Conservation (phyloP, 1,140 invertebrate genomes). For the Dinoponera quadriceps region DNA sequence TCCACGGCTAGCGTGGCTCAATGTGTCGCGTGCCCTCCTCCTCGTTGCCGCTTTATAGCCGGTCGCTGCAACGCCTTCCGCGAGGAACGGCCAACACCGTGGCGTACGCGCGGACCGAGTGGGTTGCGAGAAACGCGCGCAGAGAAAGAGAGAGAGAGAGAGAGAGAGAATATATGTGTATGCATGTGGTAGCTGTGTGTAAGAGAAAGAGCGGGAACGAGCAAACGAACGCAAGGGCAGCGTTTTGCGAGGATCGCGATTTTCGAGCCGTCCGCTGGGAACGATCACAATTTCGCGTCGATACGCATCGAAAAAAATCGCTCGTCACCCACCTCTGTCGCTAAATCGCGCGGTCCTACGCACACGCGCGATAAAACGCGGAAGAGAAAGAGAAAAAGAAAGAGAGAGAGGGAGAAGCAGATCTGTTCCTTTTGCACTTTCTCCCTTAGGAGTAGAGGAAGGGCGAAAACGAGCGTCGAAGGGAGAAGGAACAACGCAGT, state of each 20-base stretch:
- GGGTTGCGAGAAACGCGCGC: constrained; percentile 38
- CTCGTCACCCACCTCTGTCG: not conserved
- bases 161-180: not conserved
- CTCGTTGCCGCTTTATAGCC: constrained; percentile 69
- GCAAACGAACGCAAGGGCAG: constrained; percentile 10
- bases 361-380: not conserved
- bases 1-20: constrained; percentile 46
- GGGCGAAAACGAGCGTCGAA: constrained; percentile 7
- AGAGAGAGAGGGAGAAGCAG: constrained; percentile 43
- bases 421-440: constrained; percentile 42
- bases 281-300: not conserved
- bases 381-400: constrained; percentile 42
- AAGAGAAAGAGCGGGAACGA: constrained; percentile 10
- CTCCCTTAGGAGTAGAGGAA: not conserved
- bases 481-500: constrained; percentile 29
- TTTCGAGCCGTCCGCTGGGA: not conserved
- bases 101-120: constrained; percentile 31
- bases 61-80: constrained; percentile 44
- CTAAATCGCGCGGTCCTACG: not conserved
- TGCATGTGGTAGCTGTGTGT: not conserved
- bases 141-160: constrained; percentile 38
- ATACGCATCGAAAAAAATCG: not conserved
- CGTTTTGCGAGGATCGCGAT: not conserved
- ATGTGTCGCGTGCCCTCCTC: constrained; percentile 53
- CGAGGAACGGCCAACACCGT: constrained; percentile 48